A percentile compares a stretch with the other conserved stretches of the same genome.
Conservation (phyloP, 2,888 invertebrate species). For the Cantharis rufa region DNA sequence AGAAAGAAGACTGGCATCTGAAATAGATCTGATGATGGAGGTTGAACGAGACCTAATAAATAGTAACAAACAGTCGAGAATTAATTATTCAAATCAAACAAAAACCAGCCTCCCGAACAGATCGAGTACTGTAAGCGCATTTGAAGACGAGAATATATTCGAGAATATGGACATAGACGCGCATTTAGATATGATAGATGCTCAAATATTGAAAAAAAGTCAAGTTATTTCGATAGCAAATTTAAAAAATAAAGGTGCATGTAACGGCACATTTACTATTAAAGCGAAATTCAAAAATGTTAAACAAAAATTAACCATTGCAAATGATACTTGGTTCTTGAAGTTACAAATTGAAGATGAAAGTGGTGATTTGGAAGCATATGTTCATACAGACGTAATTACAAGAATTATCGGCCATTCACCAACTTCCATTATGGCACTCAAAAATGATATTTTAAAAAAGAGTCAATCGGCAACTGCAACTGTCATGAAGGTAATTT, state of each 20-base stretch:
- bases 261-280: slow-evolving; percentile 59
- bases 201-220: slow-evolving; percentile 32
- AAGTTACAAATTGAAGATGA: slow-evolving; percentile 63
- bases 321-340: slow-evolving; percentile 61
- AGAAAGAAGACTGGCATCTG: neutral
- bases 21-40: neutral
- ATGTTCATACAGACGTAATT: slow-evolving; percentile 62
- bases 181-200: slow-evolving; percentile 40
- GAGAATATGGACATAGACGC: slow-evolving; percentile 46
- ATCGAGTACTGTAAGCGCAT: neutral
- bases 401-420: slow-evolving; percentile 59
- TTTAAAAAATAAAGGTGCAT: slow-evolving; percentile 42
- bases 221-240: slow-evolving; percentile 35
- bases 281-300: slow-evolving; percentile 63
- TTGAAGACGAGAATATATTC: slow-evolving; percentile 44
- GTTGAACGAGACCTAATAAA: neutral
- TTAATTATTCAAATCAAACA: neutral
- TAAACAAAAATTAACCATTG: slow-evolving; percentile 60
- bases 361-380: slow-evolving; percentile 60
- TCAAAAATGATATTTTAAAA: slow-evolving; percentile 32
- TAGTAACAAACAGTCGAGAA: neutral
- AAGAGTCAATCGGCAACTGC: slow-evolving; percentile 35
- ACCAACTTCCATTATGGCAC: slow-evolving; percentile 44
- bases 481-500: slow-evolving; percentile 38
- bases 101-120: neutral